These are phyloP conservation scores for Heliconius erato DNA, from an alignment of 2,888 invertebrate genomes.

Conservation along the genomic window DNA sequence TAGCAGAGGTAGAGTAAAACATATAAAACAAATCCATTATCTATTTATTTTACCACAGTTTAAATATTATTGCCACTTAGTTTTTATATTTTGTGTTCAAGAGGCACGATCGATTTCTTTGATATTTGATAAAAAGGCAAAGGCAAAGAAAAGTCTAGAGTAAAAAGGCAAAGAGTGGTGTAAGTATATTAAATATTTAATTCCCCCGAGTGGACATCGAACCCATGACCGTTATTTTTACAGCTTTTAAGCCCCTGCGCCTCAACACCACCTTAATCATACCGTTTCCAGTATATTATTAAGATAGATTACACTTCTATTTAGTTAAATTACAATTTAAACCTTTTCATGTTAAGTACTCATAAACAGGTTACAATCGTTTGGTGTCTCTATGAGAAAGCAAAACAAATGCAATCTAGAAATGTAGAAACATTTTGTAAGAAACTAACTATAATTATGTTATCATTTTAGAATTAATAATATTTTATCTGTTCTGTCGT, in stretches of 20 bases:
- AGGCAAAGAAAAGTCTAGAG: too few relatives aligned
- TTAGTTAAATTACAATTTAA: not conserved
- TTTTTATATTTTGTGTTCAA: too few relatives aligned
- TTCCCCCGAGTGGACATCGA: too few relatives aligned
- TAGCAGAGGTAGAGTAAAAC: too few relatives aligned
- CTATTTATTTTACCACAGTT: too few relatives aligned
- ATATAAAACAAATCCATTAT: too few relatives aligned
- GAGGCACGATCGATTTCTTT: too few relatives aligned
- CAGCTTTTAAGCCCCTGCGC: not conserved
- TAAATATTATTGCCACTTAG: too few relatives aligned
- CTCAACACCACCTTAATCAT: too few relatives aligned
- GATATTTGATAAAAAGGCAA: too few relatives aligned
- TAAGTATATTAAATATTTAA: not conserved
- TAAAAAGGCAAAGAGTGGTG: too few relatives aligned
- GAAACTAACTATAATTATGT: not conserved
- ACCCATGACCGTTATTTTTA: not conserved
- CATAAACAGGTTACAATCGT: constrained; percentile 8
- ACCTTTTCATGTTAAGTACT: not conserved
- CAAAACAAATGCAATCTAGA: constrained; percentile 18
- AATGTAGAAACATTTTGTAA: constrained; percentile 5
- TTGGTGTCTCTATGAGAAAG: not conserved
- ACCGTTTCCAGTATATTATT: not conserved
- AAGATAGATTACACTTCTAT: not conserved
- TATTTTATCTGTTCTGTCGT: not conserved
- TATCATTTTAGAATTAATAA: not conserved